Evolutionary conservation across 2,797 vertebrate species (phyloP).

Genomic region (Odontamblyopus lacepedii): DNA sequence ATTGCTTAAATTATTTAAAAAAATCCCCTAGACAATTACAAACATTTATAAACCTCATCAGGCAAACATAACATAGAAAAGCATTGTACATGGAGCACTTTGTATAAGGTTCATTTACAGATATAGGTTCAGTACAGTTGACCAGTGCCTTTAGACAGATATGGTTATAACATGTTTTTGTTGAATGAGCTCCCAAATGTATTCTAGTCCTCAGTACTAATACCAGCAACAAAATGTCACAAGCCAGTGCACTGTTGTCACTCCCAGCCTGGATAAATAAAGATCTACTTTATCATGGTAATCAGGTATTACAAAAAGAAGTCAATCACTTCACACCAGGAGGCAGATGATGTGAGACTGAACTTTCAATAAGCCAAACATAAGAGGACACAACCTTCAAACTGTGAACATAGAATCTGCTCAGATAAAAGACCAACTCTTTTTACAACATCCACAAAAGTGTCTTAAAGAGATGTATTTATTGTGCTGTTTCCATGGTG

Average conservation of each 20-base stretch:
- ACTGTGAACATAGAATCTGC: too few relatives aligned
- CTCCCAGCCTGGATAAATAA: constrained; percentile 1
- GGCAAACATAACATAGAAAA: constrained; percentile 80
- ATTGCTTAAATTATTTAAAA: constrained; percentile 64
- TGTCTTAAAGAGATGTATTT: not conserved
- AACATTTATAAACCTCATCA: constrained; percentile 76
- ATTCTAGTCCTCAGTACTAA: constrained; percentile 58
- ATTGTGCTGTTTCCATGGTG: not conserved
- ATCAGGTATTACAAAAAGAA: not conserved
- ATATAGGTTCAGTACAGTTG: constrained; percentile 74
- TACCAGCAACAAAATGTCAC: constrained; percentile 4
- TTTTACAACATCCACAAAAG: not conserved
- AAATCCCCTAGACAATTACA: constrained; percentile 65
- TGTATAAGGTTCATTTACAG: constrained; percentile 76
- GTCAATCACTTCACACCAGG: constrained; percentile 1
- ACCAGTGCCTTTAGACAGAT: constrained; percentile 52
- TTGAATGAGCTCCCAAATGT: constrained; percentile 54
- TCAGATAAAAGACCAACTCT: not conserved
- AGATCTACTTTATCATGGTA: not conserved
- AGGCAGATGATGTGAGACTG: not conserved
- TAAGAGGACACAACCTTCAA: not conserved
- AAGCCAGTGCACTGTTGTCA: not conserved
- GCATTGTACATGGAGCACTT: constrained; percentile 71
- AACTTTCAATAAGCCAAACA: not conserved
- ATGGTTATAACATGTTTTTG: constrained; percentile 47